phyloP scores from a whole-genome alignment of 2,888 invertebrate species.

The Gandaritis pyraliata region DNA sequence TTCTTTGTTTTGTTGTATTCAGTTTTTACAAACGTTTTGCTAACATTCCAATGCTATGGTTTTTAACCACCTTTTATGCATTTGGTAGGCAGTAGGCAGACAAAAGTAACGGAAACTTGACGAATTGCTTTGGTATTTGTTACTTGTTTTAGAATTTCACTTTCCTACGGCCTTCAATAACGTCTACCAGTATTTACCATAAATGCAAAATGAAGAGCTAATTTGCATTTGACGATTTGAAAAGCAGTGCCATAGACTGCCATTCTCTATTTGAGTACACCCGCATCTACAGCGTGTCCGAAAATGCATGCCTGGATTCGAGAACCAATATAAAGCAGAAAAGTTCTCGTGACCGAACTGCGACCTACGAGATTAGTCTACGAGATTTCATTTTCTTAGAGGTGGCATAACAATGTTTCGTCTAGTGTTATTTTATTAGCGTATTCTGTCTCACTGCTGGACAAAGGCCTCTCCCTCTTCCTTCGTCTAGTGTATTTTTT shows the following conservation, averaged over 20 bases:
- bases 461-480: no score
- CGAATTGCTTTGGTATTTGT: no score
- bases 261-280: conserved; percentile 33
- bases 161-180: not conserved
- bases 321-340: conserved; percentile 44
- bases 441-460: no score
- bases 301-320: conserved; percentile 38
- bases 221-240: not conserved
- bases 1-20: no score
- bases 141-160: not conserved
- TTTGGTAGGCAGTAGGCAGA: no score
- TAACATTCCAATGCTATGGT: no score
- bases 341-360: conserved; percentile 61
- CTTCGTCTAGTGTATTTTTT: no score
- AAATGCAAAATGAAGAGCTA: not conserved
- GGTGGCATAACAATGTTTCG: not conserved
- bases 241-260: conserved; percentile 8
- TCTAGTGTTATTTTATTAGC: no score
- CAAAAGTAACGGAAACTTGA: no score
- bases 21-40: no score
- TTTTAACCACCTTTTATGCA: no score
- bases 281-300: conserved; percentile 38
- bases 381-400: not conserved
- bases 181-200: not conserved
- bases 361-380: conserved; percentile 52